A percentile compares a stretch with the other conserved stretches of the same genome.
These are phyloP conservation scores for Centrocercus urophasianus DNA, from an alignment of 2,113 vertebrate genomes.

Conservation along the genomic window DNA sequence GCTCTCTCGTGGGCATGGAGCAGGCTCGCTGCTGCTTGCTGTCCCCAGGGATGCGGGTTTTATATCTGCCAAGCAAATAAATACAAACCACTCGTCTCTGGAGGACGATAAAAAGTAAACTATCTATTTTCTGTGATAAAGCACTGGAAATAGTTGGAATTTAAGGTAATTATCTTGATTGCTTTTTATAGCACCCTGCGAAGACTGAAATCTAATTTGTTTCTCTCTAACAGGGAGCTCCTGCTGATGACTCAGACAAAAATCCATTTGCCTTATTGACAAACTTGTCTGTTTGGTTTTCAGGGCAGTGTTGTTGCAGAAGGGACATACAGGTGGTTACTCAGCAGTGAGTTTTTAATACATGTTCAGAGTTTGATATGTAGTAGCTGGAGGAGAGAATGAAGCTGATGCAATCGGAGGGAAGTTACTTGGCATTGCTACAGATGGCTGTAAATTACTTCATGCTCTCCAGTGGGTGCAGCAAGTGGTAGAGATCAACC, in stretches of 20 bases:
- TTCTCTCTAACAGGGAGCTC: conserved; percentile 30
- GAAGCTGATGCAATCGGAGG: neutral
- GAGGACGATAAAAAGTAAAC: conserved; percentile 41
- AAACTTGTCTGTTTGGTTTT: conserved; percentile 6
- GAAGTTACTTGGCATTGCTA: neutral
- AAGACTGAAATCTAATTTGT: conserved; percentile 56
- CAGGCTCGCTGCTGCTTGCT: neutral
- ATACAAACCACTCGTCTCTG: conserved; percentile 23
- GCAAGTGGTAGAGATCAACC: neutral
- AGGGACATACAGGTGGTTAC: neutral
- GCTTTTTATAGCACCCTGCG: conserved; percentile 47
- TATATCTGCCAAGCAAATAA: neutral
- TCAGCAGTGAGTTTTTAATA: neutral
- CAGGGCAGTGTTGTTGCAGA: neutral
- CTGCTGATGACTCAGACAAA: conserved; percentile 28
- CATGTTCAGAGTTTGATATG: neutral
- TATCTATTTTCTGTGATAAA: conserved; percentile 40
- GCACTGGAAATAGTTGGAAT: conserved; percentile 52
- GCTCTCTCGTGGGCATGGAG: neutral
- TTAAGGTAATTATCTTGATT: conserved; percentile 66
- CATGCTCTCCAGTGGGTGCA: neutral
- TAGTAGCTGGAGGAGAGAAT: neutral
- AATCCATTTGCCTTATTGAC: conserved; percentile 63
- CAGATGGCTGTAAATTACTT: neutral
- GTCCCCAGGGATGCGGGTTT: neutral